Base-by-base conservation (phyloP, 2,113 vertebrate species). In the Maccullochella peelii region DNA sequence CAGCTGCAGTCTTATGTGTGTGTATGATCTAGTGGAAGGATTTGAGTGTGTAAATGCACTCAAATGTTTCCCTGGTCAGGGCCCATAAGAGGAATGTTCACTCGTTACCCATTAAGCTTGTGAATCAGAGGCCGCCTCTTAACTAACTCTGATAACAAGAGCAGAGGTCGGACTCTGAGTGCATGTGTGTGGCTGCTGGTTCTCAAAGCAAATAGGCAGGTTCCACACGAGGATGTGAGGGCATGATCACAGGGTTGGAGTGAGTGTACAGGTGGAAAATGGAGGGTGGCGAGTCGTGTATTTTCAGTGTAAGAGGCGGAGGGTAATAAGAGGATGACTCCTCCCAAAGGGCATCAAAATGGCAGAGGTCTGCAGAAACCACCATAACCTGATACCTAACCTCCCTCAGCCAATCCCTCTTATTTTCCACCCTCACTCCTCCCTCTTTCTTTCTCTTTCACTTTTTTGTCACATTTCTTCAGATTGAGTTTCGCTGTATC, bases 191-290 rank as follows among this genome's bases (percentile, higher is more conserved):
- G 11, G 38, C 65, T 33, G 70, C 25, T 79, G 49, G 33, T 57
- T 65, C 73, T 90, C 75, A 52, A 84, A 87, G 80, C 75, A 71
- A 81, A 86, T 66, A 67, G 71, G 52, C 77, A 88, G 59, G 69
- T 93, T 91, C 78, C 75, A 61, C 86, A 89, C 10, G 14, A 40
- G 12, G 68, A 49, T 82, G 86, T 85, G 71, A 77, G 40, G 70
- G 10, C 68, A 5, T 18, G 65, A 80, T 68, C 49, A 44, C 58
- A 73, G 73, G 15, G 59, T 38, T 14, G 50, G 40, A 74, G 18
- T 33, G 55, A 63, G 67, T 59, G 57, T 14, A 54, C 47, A 73
- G 9, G 2, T 25, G 69, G 52, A 73, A 42, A 42, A 15, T 44
- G 62, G 40, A 36, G 36, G 80, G 62, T 25, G 11, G 30, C 11